Evolutionary conservation across 1,140 invertebrate genomes (phyloP), one percentile per base, ranked within the genome.

Genomic region (Lethocerus indicus): DNA sequence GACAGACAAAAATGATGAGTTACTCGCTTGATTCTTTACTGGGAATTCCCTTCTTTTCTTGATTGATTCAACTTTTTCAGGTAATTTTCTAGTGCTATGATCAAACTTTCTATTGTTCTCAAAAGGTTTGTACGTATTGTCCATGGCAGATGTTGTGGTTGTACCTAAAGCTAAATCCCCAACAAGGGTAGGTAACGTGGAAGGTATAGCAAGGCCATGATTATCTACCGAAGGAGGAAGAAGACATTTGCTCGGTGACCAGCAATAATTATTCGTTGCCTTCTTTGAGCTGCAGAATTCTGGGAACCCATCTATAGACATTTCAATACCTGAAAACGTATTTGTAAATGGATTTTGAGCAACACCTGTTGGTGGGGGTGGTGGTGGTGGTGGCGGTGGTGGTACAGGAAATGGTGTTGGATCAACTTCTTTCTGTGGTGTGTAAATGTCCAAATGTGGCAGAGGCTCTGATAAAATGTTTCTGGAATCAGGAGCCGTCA

Each of bases 1-100:
- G 0, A 79, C 76, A 0, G 76, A 79, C 4, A 79, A 56, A 44
- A 78, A 78, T 7, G 18, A 7, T 47, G 62, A 65, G 32, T 43
- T 14, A 57, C 41, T 28, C 49, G 25, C 44, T 61, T 57, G 32
- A 47, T 41, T 50, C 44, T 52, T 52, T 23, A 25, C 26, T 28
- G 20, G 37, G 41, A 26, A 55, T 21, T 55, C 47, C 1, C 12
- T 23, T 35, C 36, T 43, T 13, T 49, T 50, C 18, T 37, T 40
- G 37, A 32, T 54, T 32, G n/a, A 25, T 28, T 44, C 42, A n/a
- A 44, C 3, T 44, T 44, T 44, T 28, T 44, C 42, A 4, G 23
- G 23, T 4, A n/a, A 14, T 21, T 41, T 48, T 53, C 45, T 50
- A 43, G 36, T 25, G 3, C 4, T 20, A 20, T 48, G 45, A 13